Conservation (phyloP, 2,797 vertebrate species). For the Etheostoma perlongum region DNA sequence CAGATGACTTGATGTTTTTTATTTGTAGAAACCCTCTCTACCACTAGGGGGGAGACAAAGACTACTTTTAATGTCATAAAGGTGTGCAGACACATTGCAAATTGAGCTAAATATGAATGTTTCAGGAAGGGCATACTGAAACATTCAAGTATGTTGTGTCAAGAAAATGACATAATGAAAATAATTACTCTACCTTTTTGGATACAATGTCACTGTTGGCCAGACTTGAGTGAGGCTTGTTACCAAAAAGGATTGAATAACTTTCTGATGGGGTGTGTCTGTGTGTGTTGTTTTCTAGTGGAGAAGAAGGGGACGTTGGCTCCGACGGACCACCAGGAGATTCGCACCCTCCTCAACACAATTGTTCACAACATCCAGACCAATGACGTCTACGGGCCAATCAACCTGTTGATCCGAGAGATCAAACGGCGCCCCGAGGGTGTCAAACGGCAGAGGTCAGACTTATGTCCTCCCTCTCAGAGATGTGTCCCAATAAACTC, state of each 20-base stretch:
- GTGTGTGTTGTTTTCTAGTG: constrained; percentile 69
- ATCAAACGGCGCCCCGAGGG: constrained; percentile 82
- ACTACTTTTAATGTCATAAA: too few relatives aligned
- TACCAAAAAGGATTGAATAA: not conserved
- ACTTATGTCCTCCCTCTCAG: not conserved
- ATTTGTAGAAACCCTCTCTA: not conserved
- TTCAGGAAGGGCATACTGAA: not conserved
- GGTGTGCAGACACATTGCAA: not conserved
- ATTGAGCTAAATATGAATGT: not conserved
- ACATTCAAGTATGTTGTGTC: not conserved
- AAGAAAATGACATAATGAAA: not conserved
- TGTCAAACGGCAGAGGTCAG: constrained; percentile 91
- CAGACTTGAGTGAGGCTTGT: not conserved
- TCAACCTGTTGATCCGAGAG: constrained; percentile 89
- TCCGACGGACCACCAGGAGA: constrained; percentile 89
- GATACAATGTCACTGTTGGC: not conserved
- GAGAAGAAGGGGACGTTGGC: constrained; percentile 87
- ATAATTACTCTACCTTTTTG: not conserved
- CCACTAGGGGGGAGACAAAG: constrained; percentile 33
- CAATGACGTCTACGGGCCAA: constrained; percentile 93
- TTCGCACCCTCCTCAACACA: constrained; percentile 88
- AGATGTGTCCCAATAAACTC: not conserved
- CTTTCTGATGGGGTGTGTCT: not conserved
- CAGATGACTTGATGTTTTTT: not conserved
- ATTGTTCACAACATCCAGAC: constrained; percentile 93